These are phyloP conservation scores for Leptinotarsa tumamoca DNA, from an alignment of 2,888 invertebrate genomes.

Conservation along the genomic window DNA sequence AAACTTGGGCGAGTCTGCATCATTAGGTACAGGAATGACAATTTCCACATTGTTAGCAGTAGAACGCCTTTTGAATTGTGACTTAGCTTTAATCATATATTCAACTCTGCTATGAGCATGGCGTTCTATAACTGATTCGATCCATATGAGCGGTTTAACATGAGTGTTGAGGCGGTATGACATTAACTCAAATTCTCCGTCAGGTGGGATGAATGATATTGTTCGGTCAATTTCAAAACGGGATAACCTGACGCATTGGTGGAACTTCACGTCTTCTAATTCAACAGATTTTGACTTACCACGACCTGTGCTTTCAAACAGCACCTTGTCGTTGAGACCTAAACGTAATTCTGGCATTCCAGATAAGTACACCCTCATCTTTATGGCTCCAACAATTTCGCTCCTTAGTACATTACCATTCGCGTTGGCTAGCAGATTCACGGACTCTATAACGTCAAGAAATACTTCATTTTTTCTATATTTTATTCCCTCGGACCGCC, in stretches of 20 bases:
- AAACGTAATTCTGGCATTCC: conserved; percentile 98
- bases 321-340: conserved; percentile 96
- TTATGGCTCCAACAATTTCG: conserved; percentile 98
- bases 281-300: conserved; percentile 99
- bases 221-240: conserved; percentile 98
- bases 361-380: conserved; percentile 97
- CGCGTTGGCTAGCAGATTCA: conserved; percentile 94
- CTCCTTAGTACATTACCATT: conserved; percentile 96
- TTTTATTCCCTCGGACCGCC: conserved; percentile 98
- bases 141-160: conserved; percentile 97
- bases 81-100: conserved; percentile 99
- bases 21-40: conserved; percentile 93
- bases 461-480: conserved; percentile 99
- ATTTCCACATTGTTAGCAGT: conserved; percentile 99
- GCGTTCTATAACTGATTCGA: conserved; percentile 97
- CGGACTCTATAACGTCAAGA: conserved; percentile 98
- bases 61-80: conserved; percentile 96
- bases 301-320: conserved; percentile 97
- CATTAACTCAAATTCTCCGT: conserved; percentile 99
- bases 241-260: conserved; percentile 96
- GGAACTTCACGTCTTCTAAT: conserved; percentile 98
- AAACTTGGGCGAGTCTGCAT: conserved; percentile 98
- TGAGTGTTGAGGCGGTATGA: conserved; percentile 97
- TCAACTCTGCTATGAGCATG: conserved; percentile 98
- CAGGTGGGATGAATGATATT: conserved; percentile 98